phyloP scores from a whole-genome alignment of 2,113 vertebrate species.

The Cariama cristata region DNA sequence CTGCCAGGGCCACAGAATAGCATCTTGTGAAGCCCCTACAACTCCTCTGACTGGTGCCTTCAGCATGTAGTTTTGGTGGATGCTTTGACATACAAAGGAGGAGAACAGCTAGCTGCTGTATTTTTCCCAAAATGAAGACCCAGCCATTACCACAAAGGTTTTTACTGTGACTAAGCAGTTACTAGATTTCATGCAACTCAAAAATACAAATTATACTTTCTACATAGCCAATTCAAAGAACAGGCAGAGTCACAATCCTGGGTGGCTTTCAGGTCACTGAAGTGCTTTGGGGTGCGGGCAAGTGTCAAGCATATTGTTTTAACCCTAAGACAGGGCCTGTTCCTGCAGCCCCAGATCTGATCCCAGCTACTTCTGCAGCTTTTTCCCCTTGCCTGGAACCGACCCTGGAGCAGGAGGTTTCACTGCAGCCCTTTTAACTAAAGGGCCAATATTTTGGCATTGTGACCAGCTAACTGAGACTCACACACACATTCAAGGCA shows the following conservation, averaged over 20 bases:
- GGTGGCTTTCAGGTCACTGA: neutral
- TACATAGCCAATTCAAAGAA: neutral
- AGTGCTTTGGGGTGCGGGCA: neutral
- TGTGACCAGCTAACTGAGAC: neutral
- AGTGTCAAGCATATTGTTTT: fast-evolving
- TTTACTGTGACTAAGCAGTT: neutral
- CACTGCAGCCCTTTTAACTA: neutral
- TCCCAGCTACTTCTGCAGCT: neutral
- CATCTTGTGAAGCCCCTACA: neutral
- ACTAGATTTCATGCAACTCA: neutral
- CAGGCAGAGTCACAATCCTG: neutral
- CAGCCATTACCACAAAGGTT: neutral
- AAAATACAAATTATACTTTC: neutral
- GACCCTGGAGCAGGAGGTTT: neutral
- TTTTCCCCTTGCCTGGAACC: neutral
- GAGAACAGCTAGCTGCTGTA: neutral
- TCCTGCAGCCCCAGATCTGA: neutral
- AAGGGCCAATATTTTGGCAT: neutral
- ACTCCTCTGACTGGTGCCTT: neutral
- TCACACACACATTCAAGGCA: neutral
- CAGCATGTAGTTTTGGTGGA: neutral
- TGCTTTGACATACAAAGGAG: neutral
- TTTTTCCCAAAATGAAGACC: neutral
- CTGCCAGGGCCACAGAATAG: neutral
- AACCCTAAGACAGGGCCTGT: neutral